These are phyloP conservation scores for Aplysina aerophoba DNA, from an alignment of 37 sponge, comb jelly and placozoan genomes.

Conservation along the genomic window DNA sequence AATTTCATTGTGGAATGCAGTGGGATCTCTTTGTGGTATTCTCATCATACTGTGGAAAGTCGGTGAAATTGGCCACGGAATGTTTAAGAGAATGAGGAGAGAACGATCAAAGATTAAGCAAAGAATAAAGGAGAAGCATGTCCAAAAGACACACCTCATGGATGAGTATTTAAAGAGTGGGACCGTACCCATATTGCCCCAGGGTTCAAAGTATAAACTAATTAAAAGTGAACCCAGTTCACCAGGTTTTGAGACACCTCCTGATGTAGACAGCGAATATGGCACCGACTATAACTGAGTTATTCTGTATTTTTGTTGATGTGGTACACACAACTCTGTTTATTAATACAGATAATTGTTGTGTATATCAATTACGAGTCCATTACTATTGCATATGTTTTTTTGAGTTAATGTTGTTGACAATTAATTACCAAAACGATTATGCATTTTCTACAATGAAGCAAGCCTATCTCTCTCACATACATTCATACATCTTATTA, in stretches of 20 bases:
- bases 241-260: background rate
- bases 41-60: constrained; percentile 19
- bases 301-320: too few relatives aligned
- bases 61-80: background rate
- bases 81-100: background rate
- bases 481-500: too few relatives aligned
- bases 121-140: constrained; percentile 1
- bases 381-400: too few relatives aligned
- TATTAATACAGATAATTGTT: too few relatives aligned
- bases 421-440: too few relatives aligned
- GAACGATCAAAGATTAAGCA: constrained; percentile 5
- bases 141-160: background rate
- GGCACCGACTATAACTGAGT: too few relatives aligned
- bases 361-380: too few relatives aligned
- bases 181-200: background rate
- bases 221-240: background rate
- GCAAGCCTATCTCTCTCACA: too few relatives aligned
- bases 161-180: constrained; percentile 1
- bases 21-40: constrained; percentile 19
- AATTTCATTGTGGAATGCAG: background rate
- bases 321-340: too few relatives aligned
- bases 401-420: too few relatives aligned
- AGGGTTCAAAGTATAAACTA: background rate
- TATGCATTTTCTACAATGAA: too few relatives aligned
- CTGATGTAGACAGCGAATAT: background rate